Base-by-base conservation (phyloP, 2,888 invertebrate genomes). In the Pammene fasciana region DNA sequence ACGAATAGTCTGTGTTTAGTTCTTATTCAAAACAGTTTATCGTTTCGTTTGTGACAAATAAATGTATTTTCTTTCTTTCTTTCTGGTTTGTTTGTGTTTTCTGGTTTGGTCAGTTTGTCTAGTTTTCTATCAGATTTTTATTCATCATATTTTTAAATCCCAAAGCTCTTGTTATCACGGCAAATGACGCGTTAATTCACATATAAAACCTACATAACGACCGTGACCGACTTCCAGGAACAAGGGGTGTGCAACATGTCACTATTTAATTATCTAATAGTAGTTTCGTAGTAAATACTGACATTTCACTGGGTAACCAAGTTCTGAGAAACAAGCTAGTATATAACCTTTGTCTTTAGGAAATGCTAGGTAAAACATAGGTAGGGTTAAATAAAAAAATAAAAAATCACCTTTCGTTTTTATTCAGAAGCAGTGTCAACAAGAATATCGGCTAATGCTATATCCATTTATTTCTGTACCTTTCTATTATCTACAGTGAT, bases 191-290 rank as follows among this genome's bases (percentile, higher is more conserved):
- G 13, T 34, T 2, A 57, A 57, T 16, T 18, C 7, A 13, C 13
- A 61, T 13, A 38, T 61, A 16, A 38, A 50, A 48, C 1, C n/a
- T 2, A 18, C 36, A 11, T 46, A 34, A 56, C 57, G 50, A 38
- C 61, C 64, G 41, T 64, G 64, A 52, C 61, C 64, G 14, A 16
- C 36, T 68, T 64, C 62, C 16, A 13, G 43, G 57, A 64, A 64
- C 41, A 56, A 34, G 13, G 36, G 36, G 56, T 9, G 56, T 18
- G 62, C 41, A 18, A 10, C 36, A 10, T 16, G 48, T 41, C 34
- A 13, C 46, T n/a, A 5, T 18, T 34, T 43, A 62, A 68, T 68
- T 52, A 64, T 36, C 48, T 68, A 57, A 57, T 46, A 60, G n/a
- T 18, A 62, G 38, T 18, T 62, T 52, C 48, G 11, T 64, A 52